Evolutionary conservation across 1,140 invertebrate species (phyloP), one percentile per base, ranked within the genome.

Genomic region (Diorhabda elongata): DNA sequence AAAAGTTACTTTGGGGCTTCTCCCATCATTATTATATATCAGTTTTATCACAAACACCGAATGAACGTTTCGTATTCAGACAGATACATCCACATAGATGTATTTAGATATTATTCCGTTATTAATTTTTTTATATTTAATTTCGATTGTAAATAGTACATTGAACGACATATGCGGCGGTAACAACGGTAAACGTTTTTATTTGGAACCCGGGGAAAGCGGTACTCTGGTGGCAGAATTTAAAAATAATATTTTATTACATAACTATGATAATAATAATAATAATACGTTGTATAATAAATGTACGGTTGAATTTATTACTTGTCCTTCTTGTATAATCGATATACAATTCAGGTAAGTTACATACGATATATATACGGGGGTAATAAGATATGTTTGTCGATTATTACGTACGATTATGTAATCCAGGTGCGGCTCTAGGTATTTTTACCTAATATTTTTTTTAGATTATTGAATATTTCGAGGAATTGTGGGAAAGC

Each of bases 301-400:
- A 68, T 91, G 90, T 75, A 87, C 83, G 68, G 79, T 91, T 60
- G 89, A 91, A 75, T 78, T 91, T 58, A 85, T 90, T 4, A 90
- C 89, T 5, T 91, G 90, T 75, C 87, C 90, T 0, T 89, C 88
- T 3, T 91, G 90, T 74, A 84, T 90, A 44, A 86, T 91, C 26
- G 81, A 84, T 3, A 81, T 90, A 7, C 84, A 83, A 56, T 88
- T 91, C 68, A 85, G 83, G 69, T 84, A 66, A 73, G 67, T 26
- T 26, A 26, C 26, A 26, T 26, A 26, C 26, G 26, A 26, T 26
- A 26, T 26, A 26, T 26, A 26, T 26, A 26, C 26, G 26, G 26
- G 26, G 26, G 26, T 26, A 26, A 26, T 26, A 26, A 26, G 26
- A 26, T 26, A 26, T 26, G 26, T 26, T 26, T 26, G 26, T 26